phyloP scores from a whole-genome alignment of 35 echinoderm and acorn worm species.

The Diadema setosum region DNA sequence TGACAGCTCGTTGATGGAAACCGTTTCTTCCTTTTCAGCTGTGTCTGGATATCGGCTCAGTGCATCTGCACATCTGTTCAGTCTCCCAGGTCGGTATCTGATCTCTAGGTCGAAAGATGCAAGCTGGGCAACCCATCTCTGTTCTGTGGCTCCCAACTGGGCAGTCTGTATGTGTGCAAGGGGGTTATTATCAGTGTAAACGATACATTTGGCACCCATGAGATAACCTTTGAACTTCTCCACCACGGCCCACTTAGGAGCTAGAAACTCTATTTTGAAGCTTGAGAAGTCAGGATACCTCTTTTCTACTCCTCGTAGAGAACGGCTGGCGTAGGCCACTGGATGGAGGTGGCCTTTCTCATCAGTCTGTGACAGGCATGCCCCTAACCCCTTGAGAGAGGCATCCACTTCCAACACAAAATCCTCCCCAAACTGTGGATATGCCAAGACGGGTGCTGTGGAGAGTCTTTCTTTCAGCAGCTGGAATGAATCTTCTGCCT shows the following conservation, averaged over 20 bases:
- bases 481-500: slow-evolving; percentile 20
- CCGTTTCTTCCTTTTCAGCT: neutral
- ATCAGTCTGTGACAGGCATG: slow-evolving; percentile 13
- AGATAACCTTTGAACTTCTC: slow-evolving; percentile 54
- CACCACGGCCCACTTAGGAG: slow-evolving; percentile 43
- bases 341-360: slow-evolving; percentile 35
- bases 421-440: slow-evolving; percentile 28
- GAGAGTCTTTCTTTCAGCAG: neutral
- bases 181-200: slow-evolving; percentile 50
- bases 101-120: slow-evolving; percentile 46
- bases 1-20: neutral
- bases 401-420: slow-evolving; percentile 46
- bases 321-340: slow-evolving; percentile 41
- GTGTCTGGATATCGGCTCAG: slow-evolving; percentile 27
- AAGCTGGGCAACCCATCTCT: slow-evolving; percentile 39
- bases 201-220: slow-evolving; percentile 11
- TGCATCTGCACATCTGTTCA: slow-evolving; percentile 42
- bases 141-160: slow-evolving; percentile 42
- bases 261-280: slow-evolving; percentile 45
- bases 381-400: slow-evolving; percentile 29
- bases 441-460: slow-evolving; percentile 31
- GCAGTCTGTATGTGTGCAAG: slow-evolving; percentile 41
- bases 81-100: slow-evolving; percentile 15
- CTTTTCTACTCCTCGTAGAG: slow-evolving; percentile 28
- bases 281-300: slow-evolving; percentile 42